A percentile compares a stretch with the other conserved stretches of the same genome.
These are phyloP conservation scores for Chaenogobius annularis DNA, from an alignment of 2,113 vertebrate species.

Conservation along the genomic window DNA sequence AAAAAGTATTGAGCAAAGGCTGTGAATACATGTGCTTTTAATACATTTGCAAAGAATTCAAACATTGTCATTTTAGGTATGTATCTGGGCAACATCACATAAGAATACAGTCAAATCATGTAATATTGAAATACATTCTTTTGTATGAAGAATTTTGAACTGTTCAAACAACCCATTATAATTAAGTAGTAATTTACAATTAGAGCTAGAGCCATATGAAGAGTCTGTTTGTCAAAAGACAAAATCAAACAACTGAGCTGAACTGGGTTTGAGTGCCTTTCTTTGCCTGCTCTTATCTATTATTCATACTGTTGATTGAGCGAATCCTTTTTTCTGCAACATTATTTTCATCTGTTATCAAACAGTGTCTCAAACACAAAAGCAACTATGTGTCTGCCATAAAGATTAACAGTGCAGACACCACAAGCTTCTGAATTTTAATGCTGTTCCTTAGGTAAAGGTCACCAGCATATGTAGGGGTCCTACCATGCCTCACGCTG, in stretches of 20 bases:
- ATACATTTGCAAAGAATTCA: too few relatives aligned
- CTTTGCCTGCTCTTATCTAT: constrained; percentile 6
- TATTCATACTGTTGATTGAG: constrained; percentile 5
- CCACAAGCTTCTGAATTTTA: constrained; percentile 33
- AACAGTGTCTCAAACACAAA: constrained; percentile 9
- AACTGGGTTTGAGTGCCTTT: neutral
- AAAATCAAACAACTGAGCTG: neutral
- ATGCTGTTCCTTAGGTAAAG: constrained; percentile 40
- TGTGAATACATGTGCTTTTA: too few relatives aligned
- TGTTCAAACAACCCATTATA: neutral
- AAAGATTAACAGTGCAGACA: constrained; percentile 26
- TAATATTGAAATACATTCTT: too few relatives aligned
- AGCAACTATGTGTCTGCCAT: constrained; percentile 13
- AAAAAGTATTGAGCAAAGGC: too few relatives aligned
- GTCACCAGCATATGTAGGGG: constrained; percentile 28
- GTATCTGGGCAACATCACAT: neutral
- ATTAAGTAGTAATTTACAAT: neutral
- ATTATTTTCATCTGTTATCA: constrained; percentile 22
- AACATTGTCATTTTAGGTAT: too few relatives aligned
- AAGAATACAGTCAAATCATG: neutral
- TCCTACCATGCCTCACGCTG: constrained; percentile 3
- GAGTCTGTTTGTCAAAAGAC: neutral
- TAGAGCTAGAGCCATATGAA: neutral
- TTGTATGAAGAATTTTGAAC: neutral
- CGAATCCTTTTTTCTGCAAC: constrained; percentile 12